Evolutionary conservation across 1,140 invertebrate genomes (phyloP), one percentile per base, ranked within the genome.

Genomic region (Oscheius sp.): DNA sequence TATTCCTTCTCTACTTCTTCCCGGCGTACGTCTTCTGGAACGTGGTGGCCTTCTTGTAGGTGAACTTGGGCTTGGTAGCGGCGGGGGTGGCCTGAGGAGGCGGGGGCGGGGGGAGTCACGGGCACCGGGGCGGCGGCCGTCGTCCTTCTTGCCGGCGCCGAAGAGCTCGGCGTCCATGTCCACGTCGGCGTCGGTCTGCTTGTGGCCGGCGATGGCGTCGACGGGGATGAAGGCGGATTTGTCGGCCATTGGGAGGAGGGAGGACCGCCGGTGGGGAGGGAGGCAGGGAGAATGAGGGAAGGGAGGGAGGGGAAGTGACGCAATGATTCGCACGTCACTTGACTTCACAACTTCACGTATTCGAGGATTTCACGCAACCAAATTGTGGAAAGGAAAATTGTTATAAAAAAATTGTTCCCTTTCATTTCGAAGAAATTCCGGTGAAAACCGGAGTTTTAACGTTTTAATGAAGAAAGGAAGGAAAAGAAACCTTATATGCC

Each of bases 211-310:
- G 67, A 68, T 49, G 26, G 52, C 67, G 34, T 68, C 67, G 32
- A 68, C 67, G 31, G 67, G 67, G 34, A 68, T 38, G 31, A 59
- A 68, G n/a, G 67, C 67, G 58, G 67, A 68, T 59, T 68, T 68
- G 67, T 68, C 67, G 28, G 67, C 67, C 67, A 68, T 68, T 31
- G n/a, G n/a, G n/a, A n/a, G n/a, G n/a, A n/a, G n/a, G n/a, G n/a
- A n/a, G n/a, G n/a, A n/a, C n/a, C n/a, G n/a, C n/a, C n/a, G n/a
- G n/a, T n/a, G n/a, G n/a, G n/a, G n/a, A n/a, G n/a, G n/a, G n/a
- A n/a, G n/a, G n/a, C n/a, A n/a, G n/a, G n/a, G n/a, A n/a, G n/a
- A n/a, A n/a, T n/a, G n/a, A n/a, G n/a, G n/a, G n/a, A n/a, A n/a
- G n/a, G n/a, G n/a, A n/a, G n/a, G n/a, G n/a, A n/a, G n/a, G n/a